Evolutionary conservation across 2,797 vertebrate genomes (phyloP).

Genomic region (Halcyon badia): DNA sequence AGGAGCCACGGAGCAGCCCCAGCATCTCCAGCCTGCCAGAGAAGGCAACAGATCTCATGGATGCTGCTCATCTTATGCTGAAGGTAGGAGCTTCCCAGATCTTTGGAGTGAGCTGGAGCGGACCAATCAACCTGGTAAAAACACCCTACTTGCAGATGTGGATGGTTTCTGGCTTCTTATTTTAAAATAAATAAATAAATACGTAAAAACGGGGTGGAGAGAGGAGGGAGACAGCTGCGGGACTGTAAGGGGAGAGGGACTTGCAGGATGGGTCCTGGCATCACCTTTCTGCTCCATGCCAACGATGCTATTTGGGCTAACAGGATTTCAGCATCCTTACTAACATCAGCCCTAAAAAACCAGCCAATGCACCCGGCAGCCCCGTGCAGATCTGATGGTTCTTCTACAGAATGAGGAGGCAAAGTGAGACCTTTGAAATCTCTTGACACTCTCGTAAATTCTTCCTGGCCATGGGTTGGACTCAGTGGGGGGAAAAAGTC

Average conservation of each 20-base stretch:
- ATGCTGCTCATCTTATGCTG: fast-evolving
- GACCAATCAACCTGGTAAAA: background rate
- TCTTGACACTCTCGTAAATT: background rate
- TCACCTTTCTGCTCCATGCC: fast-evolving
- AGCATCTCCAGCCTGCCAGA: background rate
- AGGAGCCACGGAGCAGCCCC: background rate
- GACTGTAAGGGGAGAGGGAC: background rate
- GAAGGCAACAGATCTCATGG: background rate
- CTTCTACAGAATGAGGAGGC: background rate
- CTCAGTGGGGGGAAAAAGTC: fast-evolving
- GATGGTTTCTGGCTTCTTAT: background rate
- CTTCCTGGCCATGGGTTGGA: fast-evolving
- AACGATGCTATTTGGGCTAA: fast-evolving
- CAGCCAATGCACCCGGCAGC: fast-evolving
- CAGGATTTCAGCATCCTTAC: background rate
- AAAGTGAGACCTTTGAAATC: background rate
- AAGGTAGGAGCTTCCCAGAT: background rate
- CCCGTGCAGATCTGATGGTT: fast-evolving
- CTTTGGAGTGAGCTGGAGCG: background rate
- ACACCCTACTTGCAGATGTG: too few relatives aligned
- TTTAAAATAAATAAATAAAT: too few relatives aligned
- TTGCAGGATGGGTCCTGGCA: fast-evolving
- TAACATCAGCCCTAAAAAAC: background rate
- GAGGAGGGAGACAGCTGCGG: background rate
- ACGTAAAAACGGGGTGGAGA: background rate